These are phyloP conservation scores for Pseudomyrmex pallidus DNA, from an alignment of 1,140 invertebrate species.

Conservation along the genomic window DNA sequence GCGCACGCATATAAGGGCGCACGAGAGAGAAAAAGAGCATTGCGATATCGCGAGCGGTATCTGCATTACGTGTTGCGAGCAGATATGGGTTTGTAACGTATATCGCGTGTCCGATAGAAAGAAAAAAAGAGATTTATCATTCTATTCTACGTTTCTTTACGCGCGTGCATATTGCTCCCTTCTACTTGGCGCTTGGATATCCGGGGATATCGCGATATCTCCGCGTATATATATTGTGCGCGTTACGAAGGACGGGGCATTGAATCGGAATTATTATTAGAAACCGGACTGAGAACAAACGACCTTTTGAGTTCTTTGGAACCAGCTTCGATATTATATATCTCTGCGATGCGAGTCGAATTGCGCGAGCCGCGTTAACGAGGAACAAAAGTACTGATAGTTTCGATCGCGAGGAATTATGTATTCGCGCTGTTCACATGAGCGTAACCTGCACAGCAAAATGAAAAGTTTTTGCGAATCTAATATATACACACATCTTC, in stretches of 20 bases:
- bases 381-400: neutral
- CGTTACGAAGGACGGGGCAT: slow-evolving; percentile 57
- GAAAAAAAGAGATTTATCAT: slow-evolving; percentile 70
- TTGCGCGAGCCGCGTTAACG: slow-evolving; percentile 26
- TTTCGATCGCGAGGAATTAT: slow-evolving; percentile 10
- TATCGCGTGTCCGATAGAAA: slow-evolving; percentile 67
- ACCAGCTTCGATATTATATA: slow-evolving; percentile 51
- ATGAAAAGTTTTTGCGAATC: too few species aligned
- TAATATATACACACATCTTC: too few species aligned
- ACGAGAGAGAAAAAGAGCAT: neutral
- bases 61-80: slow-evolving; percentile 59
- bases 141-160: slow-evolving; percentile 37
- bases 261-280: slow-evolving; percentile 40
- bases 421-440: neutral
- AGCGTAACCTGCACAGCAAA: too few species aligned
- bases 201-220: slow-evolving; percentile 58
- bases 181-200: slow-evolving; percentile 16
- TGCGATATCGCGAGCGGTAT: slow-evolving; percentile 48
- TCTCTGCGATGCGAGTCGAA: slow-evolving; percentile 38
- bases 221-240: neutral
- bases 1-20: neutral
- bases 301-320: slow-evolving; percentile 11
- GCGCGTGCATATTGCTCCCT: neutral
- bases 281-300: slow-evolving; percentile 40
- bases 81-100: slow-evolving; percentile 57